Base-by-base conservation (phyloP, 2,888 invertebrate genomes). In the Leptarthrus brevirostris region DNA sequence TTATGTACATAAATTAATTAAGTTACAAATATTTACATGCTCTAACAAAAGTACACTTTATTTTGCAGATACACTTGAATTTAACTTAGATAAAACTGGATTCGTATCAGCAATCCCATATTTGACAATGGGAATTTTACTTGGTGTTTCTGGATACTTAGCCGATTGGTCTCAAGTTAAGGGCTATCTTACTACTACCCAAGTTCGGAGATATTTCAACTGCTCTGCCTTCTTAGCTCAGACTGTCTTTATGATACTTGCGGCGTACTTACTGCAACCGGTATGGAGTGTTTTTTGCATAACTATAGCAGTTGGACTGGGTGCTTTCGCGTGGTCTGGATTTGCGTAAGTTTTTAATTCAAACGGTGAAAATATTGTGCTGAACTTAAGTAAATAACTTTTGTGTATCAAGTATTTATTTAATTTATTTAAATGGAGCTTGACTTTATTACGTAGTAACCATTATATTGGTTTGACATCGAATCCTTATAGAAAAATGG, bases 311-410 rank as follows among this genome's bases (percentile, higher is more conserved):
- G 95, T 96, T 0, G 96, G 96, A 0, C 86, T 96, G 0, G 96
- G 97, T 0, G 94, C 96, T 0, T 95, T 96, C 83, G 94, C 96
- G 0, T 96, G 96, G 95, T 92, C 95, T 4, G 96, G 96, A 49
- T 95, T 94, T 82, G 91, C 93, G 93, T 93, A 86, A 86, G 83
- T 81, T 56, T 36, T 47, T 30, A 61, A 53, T n/a, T n/a, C n/a
- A n/a, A n/a, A n/a, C n/a, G n/a, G 52, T 36, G 40, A 6, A 20
- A 40, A 24, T 47, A 52, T 64, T 22, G 6, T 56, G n/a, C 12
- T 40, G n/a, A 12, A 12, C 40, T 40, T 40, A 3, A 40, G 1
- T 8, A n/a, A 40, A 12, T 12, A 0, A 40, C 12, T 40, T 30
- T n/a, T n/a, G n/a, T n/a, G n/a, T n/a, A n/a, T n/a, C n/a, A n/a